Evolutionary conservation across 2,888 invertebrate genomes (phyloP), one percentile per base, ranked within the genome.

Genomic region (Euproctis similis): DNA sequence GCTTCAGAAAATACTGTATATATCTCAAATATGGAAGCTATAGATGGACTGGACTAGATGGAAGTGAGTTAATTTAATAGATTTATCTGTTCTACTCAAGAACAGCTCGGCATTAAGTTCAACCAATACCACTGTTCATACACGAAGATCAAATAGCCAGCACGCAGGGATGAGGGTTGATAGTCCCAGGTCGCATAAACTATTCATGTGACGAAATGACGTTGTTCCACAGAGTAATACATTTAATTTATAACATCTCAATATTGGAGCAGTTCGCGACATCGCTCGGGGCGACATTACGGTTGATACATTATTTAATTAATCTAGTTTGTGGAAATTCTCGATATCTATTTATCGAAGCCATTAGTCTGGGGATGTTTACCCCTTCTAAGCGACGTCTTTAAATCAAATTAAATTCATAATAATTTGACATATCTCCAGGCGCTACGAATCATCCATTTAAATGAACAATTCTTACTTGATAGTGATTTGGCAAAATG

Each of bases 161-260:
- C n/a, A n/a, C n/a, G n/a, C n/a, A n/a, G n/a, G n/a, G 9, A 22
- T 24, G 8, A 21, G 11, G 34, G 25, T 35, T 31, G 14, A 8
- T 9, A 22, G 35, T 36, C 46, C 36, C 39, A 21, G 9, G 24
- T 12, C 44, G 46, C 41, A 49, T 55, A 46, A 28, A 25, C 53
- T 31, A 53, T 53, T 49, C 53, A 53, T 31, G 10, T 10, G 33
- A 31, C 24, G 41, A 42, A 53, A 39, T 53, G 45, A 44, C 38
- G 30, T 13, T 42, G 38, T 39, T 24, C 24, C 30, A 29, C 24
- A 8, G 11, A 18, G 17, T 32, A 34, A 40, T 36, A 30, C 24
- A 39, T 53, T 45, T 37, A 21, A 54, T 47, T 43, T 47, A 34
- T 37, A 29, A 19, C 28, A 34, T 31, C 33, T 53, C 36, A 46